These are phyloP conservation scores for Eupithecia tripunctaria DNA, from an alignment of 2,888 invertebrate genomes.

Conservation along the genomic window DNA sequence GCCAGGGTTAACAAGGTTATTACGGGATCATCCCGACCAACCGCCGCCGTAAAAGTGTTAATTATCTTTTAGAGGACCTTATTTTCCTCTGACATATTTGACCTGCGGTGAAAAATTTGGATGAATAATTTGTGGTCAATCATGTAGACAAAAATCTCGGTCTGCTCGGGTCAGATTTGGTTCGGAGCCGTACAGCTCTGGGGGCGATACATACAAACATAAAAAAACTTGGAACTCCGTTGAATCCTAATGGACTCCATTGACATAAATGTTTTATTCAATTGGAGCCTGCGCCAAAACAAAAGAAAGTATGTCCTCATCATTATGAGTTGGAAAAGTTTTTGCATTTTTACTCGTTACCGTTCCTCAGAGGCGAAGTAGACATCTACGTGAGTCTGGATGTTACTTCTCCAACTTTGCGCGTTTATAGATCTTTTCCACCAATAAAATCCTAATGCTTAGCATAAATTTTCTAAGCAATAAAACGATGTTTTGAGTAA, in stretches of 20 bases:
- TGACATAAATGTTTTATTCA: constrained; percentile 84
- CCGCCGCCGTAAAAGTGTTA: constrained; percentile 83
- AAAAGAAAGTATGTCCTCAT: constrained; percentile 78
- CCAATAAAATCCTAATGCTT: constrained; percentile 25
- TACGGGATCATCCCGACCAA: constrained; percentile 82
- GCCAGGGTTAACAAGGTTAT: constrained; percentile 85
- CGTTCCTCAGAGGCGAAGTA: constrained; percentile 57
- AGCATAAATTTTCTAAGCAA: constrained; percentile 12
- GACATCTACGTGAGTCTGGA: constrained; percentile 55
- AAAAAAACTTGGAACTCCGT: constrained; percentile 69
- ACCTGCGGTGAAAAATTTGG: constrained; percentile 52
- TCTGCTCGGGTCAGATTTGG: constrained; percentile 47
- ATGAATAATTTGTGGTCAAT: constrained; percentile 27
- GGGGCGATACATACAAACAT: constrained; percentile 59
- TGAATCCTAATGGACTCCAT: constrained; percentile 79
- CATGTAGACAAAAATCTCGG: constrained; percentile 35
- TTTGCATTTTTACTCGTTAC: constrained; percentile 77
- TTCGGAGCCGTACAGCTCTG: constrained; percentile 49
- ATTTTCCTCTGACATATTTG: constrained; percentile 63
- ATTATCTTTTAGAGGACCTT: constrained; percentile 79
- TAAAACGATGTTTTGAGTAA: neutral
- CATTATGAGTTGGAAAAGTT: constrained; percentile 77
- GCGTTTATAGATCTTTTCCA: constrained; percentile 31
- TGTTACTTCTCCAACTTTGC: constrained; percentile 34
- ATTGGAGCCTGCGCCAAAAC: constrained; percentile 77